Conservation (phyloP, 2,888 invertebrate genomes). For the Pristionchus arcanus region DNA sequence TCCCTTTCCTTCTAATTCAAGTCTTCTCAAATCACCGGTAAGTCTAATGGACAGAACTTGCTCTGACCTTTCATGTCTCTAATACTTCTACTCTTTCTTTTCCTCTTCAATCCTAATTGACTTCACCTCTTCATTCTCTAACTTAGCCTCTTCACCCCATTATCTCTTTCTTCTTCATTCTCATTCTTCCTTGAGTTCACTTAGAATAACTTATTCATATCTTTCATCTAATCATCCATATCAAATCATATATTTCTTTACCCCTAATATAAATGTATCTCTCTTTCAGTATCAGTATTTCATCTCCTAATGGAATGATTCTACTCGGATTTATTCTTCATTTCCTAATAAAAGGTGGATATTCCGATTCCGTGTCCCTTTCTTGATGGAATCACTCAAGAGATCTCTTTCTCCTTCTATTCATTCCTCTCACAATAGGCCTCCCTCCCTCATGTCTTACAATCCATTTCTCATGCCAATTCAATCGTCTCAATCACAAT, state of each 20-base stretch:
- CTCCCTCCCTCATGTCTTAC: slow-evolving; percentile 3
- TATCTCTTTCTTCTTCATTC: neutral
- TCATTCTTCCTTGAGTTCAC: neutral
- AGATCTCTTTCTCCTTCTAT: slow-evolving; percentile 17
- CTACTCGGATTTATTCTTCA: neutral
- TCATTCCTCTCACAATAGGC: slow-evolving; percentile 29
- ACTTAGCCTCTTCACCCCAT: slow-evolving; percentile 36
- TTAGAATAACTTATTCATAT: neutral
- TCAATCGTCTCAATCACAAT: slow-evolving; percentile 46
- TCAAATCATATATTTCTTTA: too few relatives aligned
- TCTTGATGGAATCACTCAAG: neutral
- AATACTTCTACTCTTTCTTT: neutral
- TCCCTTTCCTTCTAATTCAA: slow-evolving; percentile 24
- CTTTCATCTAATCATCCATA: neutral
- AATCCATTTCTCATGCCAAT: slow-evolving; percentile 34
- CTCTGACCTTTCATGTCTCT: slow-evolving; percentile 33
- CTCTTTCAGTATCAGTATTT: neutral
- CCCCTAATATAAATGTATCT: neutral
- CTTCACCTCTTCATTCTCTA: slow-evolving; percentile 41
- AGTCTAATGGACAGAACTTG: slow-evolving; percentile 8
- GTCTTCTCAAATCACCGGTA: slow-evolving; percentile 2
- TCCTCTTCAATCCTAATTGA: neutral
- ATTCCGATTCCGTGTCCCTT: neutral
- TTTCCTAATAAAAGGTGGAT: slow-evolving; percentile 12
- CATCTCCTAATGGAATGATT: neutral